Evolutionary conservation across 2,797 vertebrate genomes (phyloP), one percentile per base, ranked within the genome.

Genomic region (Sebastolobus altivelis): DNA sequence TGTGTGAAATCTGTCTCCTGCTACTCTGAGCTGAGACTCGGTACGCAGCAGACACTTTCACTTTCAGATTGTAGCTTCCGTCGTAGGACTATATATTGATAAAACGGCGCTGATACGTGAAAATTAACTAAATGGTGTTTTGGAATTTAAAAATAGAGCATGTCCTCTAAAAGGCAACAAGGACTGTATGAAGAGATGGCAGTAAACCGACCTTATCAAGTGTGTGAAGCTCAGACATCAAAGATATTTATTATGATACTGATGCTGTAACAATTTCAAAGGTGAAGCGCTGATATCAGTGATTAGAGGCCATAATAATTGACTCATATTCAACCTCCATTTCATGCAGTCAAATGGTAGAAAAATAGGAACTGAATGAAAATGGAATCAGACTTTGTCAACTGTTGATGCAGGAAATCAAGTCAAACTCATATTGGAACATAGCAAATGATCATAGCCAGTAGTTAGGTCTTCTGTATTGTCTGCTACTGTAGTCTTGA

Each of bases 401-500:
- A n/a, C 16, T 71, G 25, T 40, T n/a, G n/a, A 3, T n/a, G 5
- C 22, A 31, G 12, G 11, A n/a, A 70, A 18, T 58, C 33, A 31
- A 27, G 22, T 58, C 54, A 9, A 37, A 65, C 8, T 60, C 13
- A 16, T 37, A 4, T 1, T 52, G 14, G 4, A 1, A 46, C 59
- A 3, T 2, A 10, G 43, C 16, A 60, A 69, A 62, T n/a, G 8
- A 43, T 62, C 31, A 7, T 12, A 25, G 37, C 40, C 22, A 61
- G 13, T 20, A 20, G 63, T 68, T 65, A 0, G 27, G 10, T 80
- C 37, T 62, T 37, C 35, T 61, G 6, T n/a, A 33, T 33, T 14
- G 25, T 80, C 66, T 25, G 29, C 31, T 38, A 14, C 49, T 81
- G 61, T 63, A 52, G 29, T 69, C 8, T 56, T 67, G 16, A 61